Conservation (phyloP, 35 echinoderm and acorn worm species). For the Ophiothrix spiculata region DNA sequence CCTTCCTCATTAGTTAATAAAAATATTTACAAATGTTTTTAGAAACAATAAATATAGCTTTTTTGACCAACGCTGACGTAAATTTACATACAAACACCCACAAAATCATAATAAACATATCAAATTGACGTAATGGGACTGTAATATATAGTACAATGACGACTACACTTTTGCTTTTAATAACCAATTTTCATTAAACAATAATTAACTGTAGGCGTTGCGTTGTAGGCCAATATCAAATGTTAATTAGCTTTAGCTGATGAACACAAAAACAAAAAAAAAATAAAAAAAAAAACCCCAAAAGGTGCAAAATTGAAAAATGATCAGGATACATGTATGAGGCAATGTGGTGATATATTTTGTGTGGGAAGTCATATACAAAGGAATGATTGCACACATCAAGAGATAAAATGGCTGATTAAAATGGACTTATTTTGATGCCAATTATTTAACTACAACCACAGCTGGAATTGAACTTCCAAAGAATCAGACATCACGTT, state of each 20-base stretch:
- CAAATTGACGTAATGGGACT: too few species aligned
- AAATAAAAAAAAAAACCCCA: background rate
- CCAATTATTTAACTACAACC: background rate
- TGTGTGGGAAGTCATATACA: constrained; percentile 5
- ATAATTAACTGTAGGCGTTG: too few species aligned
- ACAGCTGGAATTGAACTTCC: background rate
- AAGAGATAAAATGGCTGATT: background rate
- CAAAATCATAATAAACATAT: too few species aligned
- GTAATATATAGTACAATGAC: too few species aligned
- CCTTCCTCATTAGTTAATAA: too few species aligned
- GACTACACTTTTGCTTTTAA: too few species aligned
- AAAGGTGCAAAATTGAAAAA: background rate
- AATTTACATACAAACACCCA: too few species aligned
- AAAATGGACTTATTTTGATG: background rate
- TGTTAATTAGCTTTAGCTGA: background rate
- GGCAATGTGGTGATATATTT: background rate
- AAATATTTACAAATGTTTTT: too few species aligned
- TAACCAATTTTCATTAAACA: too few species aligned
- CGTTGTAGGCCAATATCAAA: background rate
- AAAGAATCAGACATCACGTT: background rate
- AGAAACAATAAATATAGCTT: too few species aligned
- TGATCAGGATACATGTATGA: background rate
- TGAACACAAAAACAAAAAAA: background rate
- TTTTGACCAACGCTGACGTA: too few species aligned
- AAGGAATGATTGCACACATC: background rate